phyloP scores from a whole-genome alignment of 2,888 invertebrate species.

The Dione juno region DNA sequence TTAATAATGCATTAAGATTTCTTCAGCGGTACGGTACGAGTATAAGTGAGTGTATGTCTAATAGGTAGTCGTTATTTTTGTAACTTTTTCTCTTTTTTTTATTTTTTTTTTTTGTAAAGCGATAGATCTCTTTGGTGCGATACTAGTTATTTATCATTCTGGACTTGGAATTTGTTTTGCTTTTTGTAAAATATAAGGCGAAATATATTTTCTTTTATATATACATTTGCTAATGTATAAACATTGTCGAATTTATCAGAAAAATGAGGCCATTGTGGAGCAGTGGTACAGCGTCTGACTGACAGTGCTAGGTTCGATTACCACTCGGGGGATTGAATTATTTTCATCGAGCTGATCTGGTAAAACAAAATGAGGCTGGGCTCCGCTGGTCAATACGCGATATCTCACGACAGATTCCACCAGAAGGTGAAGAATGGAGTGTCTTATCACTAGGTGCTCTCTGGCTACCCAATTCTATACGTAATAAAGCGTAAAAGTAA shows the following conservation, averaged over 20 bases:
- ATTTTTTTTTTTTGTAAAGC: not conserved
- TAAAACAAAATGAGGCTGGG: not conserved
- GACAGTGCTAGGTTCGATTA: not conserved
- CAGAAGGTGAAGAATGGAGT: too few species aligned
- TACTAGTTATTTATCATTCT: constrained; percentile 2
- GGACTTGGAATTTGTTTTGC: not conserved
- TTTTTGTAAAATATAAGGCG: too few species aligned
- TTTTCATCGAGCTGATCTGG: not conserved
- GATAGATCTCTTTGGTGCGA: constrained; percentile 2
- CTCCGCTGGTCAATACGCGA: not conserved
- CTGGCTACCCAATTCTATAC: too few species aligned
- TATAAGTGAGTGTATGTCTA: not conserved
- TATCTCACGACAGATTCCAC: too few species aligned
- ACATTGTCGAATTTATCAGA: not conserved
- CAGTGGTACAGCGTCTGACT: not conserved
- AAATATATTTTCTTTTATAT: too few species aligned
- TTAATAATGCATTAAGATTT: constrained; percentile 14
- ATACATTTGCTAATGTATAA: too few species aligned
- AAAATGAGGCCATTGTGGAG: not conserved
- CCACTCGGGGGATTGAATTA: not conserved
- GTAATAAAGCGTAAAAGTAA: too few species aligned
- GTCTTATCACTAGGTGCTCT: too few species aligned
- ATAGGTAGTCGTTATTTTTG: constrained; percentile 2
- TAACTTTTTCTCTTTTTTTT: not conserved
- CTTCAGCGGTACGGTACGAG: not conserved